phyloP scores from a whole-genome alignment of 2,113 vertebrate genomes.

The Fulica atra region DNA sequence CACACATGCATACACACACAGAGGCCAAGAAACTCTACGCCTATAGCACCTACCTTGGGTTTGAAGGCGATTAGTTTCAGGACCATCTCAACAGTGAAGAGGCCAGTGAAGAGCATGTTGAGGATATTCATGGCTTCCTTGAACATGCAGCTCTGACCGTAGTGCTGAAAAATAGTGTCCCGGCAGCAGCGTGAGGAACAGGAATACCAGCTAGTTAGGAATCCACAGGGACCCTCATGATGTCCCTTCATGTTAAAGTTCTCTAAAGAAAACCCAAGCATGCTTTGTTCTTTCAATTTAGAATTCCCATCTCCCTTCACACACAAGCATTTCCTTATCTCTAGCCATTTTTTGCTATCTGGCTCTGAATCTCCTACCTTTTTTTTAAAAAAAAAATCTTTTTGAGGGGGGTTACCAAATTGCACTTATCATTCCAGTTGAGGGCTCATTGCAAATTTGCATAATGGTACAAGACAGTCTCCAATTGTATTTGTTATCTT shows the following conservation, averaged over 20 bases:
- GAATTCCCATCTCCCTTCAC: not conserved
- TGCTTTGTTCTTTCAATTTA: not conserved
- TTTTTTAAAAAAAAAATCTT: not conserved
- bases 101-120: slow-evolving; percentile 99
- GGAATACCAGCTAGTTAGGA: not conserved
- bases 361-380: not conserved
- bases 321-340: not conserved
- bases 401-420: not conserved
- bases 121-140: slow-evolving; percentile 98
- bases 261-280: not conserved
- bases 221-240: not conserved
- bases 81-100: slow-evolving; percentile 99
- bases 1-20: not conserved
- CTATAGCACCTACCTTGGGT: slow-evolving; percentile 88
- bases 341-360: not conserved
- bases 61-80: slow-evolving; percentile 99
- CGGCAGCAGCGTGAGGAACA: not conserved
- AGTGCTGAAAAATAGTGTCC: slow-evolving; percentile 81
- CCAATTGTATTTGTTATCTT: not conserved
- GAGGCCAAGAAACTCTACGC: not conserved
- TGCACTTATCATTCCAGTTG: not conserved
- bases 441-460: not conserved
- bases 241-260: not conserved
- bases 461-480: not conserved
- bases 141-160: slow-evolving; percentile 94